Evolutionary conservation across 2,888 invertebrate genomes (phyloP).

Genomic region (Opisthograptis luteolata): DNA sequence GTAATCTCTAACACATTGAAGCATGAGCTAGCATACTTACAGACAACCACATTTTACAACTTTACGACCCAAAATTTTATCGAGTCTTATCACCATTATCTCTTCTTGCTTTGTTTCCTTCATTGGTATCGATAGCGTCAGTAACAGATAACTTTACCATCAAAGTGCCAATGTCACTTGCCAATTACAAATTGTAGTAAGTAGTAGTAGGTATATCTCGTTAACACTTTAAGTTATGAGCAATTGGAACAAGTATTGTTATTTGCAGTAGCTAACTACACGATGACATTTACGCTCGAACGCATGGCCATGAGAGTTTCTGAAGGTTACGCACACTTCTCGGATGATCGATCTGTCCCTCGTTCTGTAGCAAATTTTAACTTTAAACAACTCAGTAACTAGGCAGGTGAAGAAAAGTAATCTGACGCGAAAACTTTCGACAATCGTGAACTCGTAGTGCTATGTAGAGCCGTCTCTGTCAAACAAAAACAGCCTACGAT

Average conservation of each 20-base stretch:
- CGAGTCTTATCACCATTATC: conserved; percentile 24
- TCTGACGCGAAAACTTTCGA: conserved; percentile 13
- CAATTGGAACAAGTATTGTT: conserved; percentile 53
- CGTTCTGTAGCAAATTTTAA: conserved; percentile 3
- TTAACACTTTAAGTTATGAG: conserved; percentile 45
- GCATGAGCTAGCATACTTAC: conserved; percentile 5
- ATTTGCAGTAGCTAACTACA: conserved; percentile 58
- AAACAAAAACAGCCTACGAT: conserved; percentile 70
- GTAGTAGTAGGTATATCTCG: conserved; percentile 22
- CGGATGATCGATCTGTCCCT: conserved; percentile 41
- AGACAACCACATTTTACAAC: background rate
- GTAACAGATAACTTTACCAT: conserved; percentile 41
- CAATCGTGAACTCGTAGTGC: background rate
- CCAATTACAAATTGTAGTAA: conserved; percentile 36
- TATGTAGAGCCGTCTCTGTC: conserved; percentile 44
- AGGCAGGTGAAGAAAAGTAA: conserved; percentile 4
- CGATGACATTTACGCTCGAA: conserved; percentile 74
- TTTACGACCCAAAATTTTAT: conserved; percentile 21
- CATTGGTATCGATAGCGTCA: conserved; percentile 37
- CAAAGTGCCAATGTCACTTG: conserved; percentile 35
- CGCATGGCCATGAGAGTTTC: conserved; percentile 73
- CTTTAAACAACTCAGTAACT: background rate
- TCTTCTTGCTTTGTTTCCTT: conserved; percentile 29
- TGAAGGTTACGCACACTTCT: conserved; percentile 70
- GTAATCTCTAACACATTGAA: no score